Evolutionary conservation across 2,113 vertebrate species (phyloP).

Genomic region (Brachypteracias leptosomus): DNA sequence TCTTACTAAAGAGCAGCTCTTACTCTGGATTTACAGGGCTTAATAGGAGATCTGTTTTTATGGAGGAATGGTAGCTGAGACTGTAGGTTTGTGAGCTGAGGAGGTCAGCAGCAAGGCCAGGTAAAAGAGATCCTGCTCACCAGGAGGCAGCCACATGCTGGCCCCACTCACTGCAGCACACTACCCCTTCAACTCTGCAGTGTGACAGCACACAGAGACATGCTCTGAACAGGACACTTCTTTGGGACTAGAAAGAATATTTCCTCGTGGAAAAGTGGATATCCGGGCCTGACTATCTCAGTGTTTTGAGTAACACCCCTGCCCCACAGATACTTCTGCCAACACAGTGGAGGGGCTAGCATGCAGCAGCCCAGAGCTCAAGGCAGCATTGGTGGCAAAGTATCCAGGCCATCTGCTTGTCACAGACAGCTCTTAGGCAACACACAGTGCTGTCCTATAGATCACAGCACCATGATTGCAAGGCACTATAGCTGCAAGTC

Average conservation of each 20-base stretch:
- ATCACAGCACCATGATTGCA: rapidly evolving
- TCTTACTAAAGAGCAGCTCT: neutral
- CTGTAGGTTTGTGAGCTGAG: neutral
- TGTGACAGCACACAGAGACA: too few species aligned
- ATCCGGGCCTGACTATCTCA: neutral
- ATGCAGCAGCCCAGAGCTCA: neutral
- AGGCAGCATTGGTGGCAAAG: neutral
- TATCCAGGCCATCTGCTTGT: neutral
- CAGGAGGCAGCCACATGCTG: neutral
- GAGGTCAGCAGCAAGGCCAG: too few species aligned
- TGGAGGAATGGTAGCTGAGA: neutral
- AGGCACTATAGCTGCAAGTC: neutral
- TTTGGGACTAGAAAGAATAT: neutral
- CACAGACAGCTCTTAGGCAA: neutral
- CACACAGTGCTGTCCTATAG: neutral
- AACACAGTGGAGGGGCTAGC: neutral
- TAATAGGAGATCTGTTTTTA: neutral
- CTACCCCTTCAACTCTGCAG: neutral
- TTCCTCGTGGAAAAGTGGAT: neutral
- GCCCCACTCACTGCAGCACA: neutral
- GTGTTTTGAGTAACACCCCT: neutral
- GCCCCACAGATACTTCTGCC: neutral
- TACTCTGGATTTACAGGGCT: neutral
- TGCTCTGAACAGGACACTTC: neutral
- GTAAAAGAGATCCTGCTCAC: neutral